These are phyloP conservation scores for Mesoclemmys tuberculata DNA, from an alignment of 2,113 vertebrate species.

Conservation along the genomic window DNA sequence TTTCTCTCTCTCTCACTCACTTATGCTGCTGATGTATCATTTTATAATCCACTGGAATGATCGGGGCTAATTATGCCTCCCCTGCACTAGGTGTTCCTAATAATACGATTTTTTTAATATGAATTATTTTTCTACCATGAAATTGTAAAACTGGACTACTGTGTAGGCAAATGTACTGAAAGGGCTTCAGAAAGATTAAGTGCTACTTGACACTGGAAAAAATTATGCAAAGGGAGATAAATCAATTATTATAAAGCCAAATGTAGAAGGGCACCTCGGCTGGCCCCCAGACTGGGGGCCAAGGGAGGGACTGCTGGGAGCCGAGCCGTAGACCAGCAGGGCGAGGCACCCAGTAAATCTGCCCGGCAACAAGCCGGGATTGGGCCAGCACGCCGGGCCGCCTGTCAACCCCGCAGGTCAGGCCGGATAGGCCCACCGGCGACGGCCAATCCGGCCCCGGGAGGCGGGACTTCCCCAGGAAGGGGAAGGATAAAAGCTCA, in stretches of 20 bases:
- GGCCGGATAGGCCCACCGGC: too few species aligned
- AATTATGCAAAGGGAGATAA: not conserved
- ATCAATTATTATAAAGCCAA: not conserved
- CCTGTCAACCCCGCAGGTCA: too few species aligned
- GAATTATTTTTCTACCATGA: not conserved
- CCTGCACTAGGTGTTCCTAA: not conserved
- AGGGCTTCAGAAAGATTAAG: not conserved
- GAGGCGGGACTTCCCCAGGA: too few species aligned
- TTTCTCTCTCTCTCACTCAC: slow-evolving; percentile 2
- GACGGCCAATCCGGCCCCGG: too few species aligned
- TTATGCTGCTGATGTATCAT: not conserved
- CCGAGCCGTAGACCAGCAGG: too few species aligned
- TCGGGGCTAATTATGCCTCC: rapidly evolving
- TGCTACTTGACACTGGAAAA: not conserved
- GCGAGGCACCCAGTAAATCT: too few species aligned
- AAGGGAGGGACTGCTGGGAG: too few species aligned
- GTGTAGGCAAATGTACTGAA: not conserved
- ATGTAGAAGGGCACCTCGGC: too few species aligned
- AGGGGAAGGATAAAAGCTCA: too few species aligned
- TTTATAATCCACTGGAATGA: not conserved
- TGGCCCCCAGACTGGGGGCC: too few species aligned
- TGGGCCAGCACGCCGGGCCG: too few species aligned
- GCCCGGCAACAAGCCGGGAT: too few species aligned
- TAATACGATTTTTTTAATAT: not conserved
- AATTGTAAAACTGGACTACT: not conserved